Base-by-base conservation (phyloP, 2,888 invertebrate species). In the Apamea epomidion region DNA sequence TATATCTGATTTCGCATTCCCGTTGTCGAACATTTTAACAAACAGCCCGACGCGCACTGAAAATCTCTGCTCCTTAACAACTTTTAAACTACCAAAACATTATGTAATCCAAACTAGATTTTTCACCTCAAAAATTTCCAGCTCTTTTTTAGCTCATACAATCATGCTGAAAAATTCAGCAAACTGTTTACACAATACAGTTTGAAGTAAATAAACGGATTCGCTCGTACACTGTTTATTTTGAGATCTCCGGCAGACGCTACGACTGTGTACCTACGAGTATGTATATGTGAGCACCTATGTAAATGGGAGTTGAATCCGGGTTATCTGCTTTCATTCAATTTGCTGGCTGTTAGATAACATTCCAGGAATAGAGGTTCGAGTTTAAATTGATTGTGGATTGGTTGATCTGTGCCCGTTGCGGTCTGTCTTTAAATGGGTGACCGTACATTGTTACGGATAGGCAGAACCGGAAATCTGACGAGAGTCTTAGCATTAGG, bases 131-230 rank as follows among this genome's bases (percentile, higher is more conserved):
- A 25, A 4, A 58, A 60, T n/a, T 54, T 62, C 64, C 48, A 60
- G n/a, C 32, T 48, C 16, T 16, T 14, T 16, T 62, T 75, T 54
- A 83, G 60, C 45, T 71, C 29, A 62, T 29, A 37, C 25, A 70
- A 42, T 62, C n/a, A 58, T 32, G 69, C 48, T 37, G 62, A 75
- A 87, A 83, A 69, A n/a, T 64, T 69, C 65, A 81, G 37, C 54
- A 37, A 62, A 32, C 12, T 78, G 75, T 85, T 74, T 80, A 74
- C 12, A 64, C 32, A 64, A 78, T 45, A 32, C 12, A n/a, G 71
- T 85, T 65, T 32, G 48, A 65, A 71, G 65, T 80, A 89, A 88
- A 85, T 82, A 85, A 65, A 78, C 70, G 73, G 32, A 77, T 82
- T 45, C 80, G 77, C 45, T 65, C 65, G 72, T 75, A 74, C 29